Percentiles rank a stretch among this genome's conserved stretches.
phyloP scores from a whole-genome alignment of 2,888 invertebrate genomes.

The Autographa gamma region DNA sequence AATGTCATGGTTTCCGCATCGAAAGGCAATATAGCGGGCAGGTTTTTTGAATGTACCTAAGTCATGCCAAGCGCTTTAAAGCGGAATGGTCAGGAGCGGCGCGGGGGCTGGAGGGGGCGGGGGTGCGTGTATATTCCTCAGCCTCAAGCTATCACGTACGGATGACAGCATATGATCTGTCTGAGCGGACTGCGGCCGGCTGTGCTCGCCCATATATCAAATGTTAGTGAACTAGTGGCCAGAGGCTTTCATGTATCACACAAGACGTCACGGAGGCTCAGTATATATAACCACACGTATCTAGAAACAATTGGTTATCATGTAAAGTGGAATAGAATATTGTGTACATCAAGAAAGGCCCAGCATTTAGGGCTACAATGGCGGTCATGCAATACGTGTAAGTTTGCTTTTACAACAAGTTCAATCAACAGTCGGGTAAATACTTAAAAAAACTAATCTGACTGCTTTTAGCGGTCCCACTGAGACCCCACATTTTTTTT shows the following conservation, averaged over 20 bases:
- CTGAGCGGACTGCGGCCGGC: neutral
- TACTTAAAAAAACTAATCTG: too few relatives aligned
- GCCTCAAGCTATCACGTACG: constrained; percentile 5
- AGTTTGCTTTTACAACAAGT: too few relatives aligned
- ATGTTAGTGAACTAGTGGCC: neutral
- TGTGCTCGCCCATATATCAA: neutral
- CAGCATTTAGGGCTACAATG: too few relatives aligned
- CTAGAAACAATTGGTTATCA: too few relatives aligned
- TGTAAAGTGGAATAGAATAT: too few relatives aligned
- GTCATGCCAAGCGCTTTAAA: neutral
- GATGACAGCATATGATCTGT: neutral
- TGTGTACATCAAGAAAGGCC: too few relatives aligned
- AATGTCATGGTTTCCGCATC: constrained; percentile 19
- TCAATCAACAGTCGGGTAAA: too few relatives aligned
- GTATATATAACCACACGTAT: too few relatives aligned
- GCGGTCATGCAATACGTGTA: too few relatives aligned
- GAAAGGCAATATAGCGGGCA: constrained; percentile 32
- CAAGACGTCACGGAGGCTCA: neutral
- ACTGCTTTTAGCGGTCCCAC: too few relatives aligned
- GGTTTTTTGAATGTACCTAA: constrained; percentile 19
- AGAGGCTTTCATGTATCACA: neutral
- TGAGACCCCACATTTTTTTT: too few relatives aligned
- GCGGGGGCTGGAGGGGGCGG: too few relatives aligned
- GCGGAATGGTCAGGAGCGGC: neutral
- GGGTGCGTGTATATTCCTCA: constrained; percentile 1